Evolutionary conservation across 2,113 vertebrate species (phyloP).

Genomic region (Hippoglossus stenolepis): DNA sequence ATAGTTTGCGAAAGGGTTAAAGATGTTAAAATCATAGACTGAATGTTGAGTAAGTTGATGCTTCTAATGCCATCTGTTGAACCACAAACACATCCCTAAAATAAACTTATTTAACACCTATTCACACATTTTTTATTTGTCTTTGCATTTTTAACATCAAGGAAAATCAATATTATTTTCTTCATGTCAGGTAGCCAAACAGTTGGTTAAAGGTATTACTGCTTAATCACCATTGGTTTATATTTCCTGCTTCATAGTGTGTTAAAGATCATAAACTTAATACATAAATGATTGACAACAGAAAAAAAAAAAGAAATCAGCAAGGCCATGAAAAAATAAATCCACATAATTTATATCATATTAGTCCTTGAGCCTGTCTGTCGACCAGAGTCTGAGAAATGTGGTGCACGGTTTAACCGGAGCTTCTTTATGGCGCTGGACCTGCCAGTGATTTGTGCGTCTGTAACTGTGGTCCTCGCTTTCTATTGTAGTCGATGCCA

Average conservation of each 20-base stretch:
- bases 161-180: too few relatives aligned
- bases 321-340: conserved; percentile 14
- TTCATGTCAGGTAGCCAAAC: too few relatives aligned
- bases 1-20: too few relatives aligned
- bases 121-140: too few relatives aligned
- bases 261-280: neutral
- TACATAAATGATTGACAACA: conserved; percentile 12
- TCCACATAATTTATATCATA: conserved; percentile 24
- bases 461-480: neutral
- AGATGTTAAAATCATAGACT: too few relatives aligned
- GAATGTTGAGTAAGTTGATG: too few relatives aligned
- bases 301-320: conserved; percentile 24
- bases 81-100: too few relatives aligned
- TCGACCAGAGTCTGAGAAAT: neutral
- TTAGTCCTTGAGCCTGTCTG: conserved; percentile 40
- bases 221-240: neutral
- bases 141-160: too few relatives aligned
- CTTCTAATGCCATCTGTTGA: too few relatives aligned
- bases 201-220: neutral
- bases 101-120: too few relatives aligned
- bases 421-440: neutral
- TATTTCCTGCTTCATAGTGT: neutral
- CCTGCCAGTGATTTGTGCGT: conserved; percentile 2
- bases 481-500: conserved; percentile 7
- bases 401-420: neutral